phyloP scores from a whole-genome alignment of 2,888 invertebrate genomes.

The Hylaea fasciaria region DNA sequence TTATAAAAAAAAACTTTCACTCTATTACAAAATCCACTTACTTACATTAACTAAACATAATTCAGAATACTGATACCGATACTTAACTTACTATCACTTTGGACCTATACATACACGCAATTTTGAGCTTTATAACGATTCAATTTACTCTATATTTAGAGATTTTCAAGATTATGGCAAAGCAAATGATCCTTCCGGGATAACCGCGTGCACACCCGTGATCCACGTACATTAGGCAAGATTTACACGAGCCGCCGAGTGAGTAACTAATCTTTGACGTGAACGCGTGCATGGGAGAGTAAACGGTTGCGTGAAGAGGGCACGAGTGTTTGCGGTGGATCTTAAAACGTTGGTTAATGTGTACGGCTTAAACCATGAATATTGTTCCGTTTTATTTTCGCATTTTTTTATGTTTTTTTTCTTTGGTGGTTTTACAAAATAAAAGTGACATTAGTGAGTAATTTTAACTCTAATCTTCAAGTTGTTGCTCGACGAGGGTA shows the following conservation, averaged over 20 bases:
- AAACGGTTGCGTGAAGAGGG: background rate
- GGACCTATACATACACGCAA: background rate
- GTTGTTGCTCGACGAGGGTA: too few relatives aligned
- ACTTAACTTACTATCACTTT: too few relatives aligned
- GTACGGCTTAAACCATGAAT: too few relatives aligned
- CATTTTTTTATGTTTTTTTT: too few relatives aligned
- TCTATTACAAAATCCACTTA: too few relatives aligned
- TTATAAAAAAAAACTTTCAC: too few relatives aligned
- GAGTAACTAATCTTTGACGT: slow-evolving; percentile 6
- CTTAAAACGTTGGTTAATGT: background rate
- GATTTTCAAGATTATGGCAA: slow-evolving; percentile 10
- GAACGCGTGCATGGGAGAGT: background rate
- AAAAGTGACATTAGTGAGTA: too few relatives aligned
- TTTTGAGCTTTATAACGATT: background rate
- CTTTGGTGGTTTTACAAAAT: too few relatives aligned
- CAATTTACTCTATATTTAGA: background rate
- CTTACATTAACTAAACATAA: too few relatives aligned
- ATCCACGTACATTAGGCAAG: slow-evolving; percentile 10
- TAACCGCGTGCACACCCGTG: background rate
- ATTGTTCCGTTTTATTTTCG: too few relatives aligned
- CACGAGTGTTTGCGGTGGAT: background rate
- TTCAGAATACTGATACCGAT: too few relatives aligned
- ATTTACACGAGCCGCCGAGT: slow-evolving; percentile 1
- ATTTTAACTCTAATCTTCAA: too few relatives aligned
- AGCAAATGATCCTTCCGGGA: slow-evolving; percentile 5